Evolutionary conservation across 2,888 invertebrate species (phyloP).

Genomic region (Cordilura impudica): DNA sequence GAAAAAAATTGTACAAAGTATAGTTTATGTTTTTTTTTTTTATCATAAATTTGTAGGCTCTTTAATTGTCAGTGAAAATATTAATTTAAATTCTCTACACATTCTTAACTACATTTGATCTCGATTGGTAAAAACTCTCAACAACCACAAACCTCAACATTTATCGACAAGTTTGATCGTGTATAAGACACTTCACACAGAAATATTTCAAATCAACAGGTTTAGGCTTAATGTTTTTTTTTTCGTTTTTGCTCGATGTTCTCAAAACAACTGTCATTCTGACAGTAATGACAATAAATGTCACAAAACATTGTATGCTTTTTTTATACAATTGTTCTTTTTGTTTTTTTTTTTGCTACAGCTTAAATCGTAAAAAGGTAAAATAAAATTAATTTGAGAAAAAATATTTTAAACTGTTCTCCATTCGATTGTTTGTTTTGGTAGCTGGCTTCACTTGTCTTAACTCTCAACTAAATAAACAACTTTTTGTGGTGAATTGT

Average conservation of each 20-base stretch:
- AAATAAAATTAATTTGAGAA: slow-evolving; percentile 31
- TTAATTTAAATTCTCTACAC: too few relatives aligned
- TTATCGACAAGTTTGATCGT: too few relatives aligned
- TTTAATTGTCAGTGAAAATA: too few relatives aligned
- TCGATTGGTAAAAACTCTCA: too few relatives aligned
- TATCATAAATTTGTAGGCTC: too few relatives aligned
- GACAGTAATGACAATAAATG: slow-evolving; percentile 48
- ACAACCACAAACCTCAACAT: too few relatives aligned
- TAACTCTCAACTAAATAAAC: not conserved
- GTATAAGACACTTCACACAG: not conserved
- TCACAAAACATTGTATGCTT: slow-evolving; percentile 12
- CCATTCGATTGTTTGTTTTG: not conserved
- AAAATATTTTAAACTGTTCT: not conserved
- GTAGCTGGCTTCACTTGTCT: not conserved
- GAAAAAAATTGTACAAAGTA: too few relatives aligned
- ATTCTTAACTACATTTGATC: too few relatives aligned
- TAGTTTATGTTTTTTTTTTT: too few relatives aligned
- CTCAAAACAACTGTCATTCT: slow-evolving; percentile 45
- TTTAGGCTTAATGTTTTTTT: slow-evolving; percentile 20
- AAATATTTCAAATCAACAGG: slow-evolving; percentile 19
- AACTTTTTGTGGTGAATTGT: not conserved
- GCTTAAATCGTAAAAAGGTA: not conserved
- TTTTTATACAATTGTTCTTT: not conserved
- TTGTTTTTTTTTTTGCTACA: not conserved
- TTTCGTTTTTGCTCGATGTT: slow-evolving; percentile 11